Conservation (phyloP, 2,888 invertebrate species). For the Bellardia bayeri region DNA sequence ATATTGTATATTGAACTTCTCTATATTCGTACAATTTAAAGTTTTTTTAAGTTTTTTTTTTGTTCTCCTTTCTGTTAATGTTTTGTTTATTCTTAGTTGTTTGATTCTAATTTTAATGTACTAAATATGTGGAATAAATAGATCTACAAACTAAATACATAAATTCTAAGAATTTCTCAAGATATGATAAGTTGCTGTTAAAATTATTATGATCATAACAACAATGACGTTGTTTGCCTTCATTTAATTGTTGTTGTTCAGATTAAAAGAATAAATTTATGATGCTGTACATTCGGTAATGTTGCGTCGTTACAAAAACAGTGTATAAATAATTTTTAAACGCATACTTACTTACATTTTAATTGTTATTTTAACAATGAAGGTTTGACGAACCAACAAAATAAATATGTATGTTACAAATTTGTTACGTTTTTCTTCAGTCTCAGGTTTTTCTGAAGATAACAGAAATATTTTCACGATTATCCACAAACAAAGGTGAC, state of each 20-base stretch:
- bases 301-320: background rate
- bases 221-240: constrained; percentile 54
- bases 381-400: constrained; percentile 9
- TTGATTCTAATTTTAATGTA: constrained; percentile 48
- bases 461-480: constrained; percentile 12
- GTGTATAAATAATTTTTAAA: background rate
- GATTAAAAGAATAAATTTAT: constrained; percentile 43
- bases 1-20: too few species aligned
- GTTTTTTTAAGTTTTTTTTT: constrained; percentile 7
- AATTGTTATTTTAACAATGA: constrained; percentile 39
- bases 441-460: background rate
- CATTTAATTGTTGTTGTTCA: constrained; percentile 27
- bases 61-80: constrained; percentile 36
- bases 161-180: constrained; percentile 55
- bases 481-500: constrained; percentile 4
- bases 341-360: background rate
- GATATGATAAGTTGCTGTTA: constrained; percentile 64
- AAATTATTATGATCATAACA: constrained; percentile 29
- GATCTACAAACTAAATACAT: constrained; percentile 4
- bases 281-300: background rate
- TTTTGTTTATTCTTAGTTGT: constrained; percentile 56
- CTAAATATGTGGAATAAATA: background rate
- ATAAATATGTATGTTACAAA: constrained; percentile 29
- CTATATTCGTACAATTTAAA: background rate
- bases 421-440: background rate